These are phyloP conservation scores for Steinernema hermaphroditum DNA, from an alignment of 2,888 invertebrate genomes.

Conservation along the genomic window DNA sequence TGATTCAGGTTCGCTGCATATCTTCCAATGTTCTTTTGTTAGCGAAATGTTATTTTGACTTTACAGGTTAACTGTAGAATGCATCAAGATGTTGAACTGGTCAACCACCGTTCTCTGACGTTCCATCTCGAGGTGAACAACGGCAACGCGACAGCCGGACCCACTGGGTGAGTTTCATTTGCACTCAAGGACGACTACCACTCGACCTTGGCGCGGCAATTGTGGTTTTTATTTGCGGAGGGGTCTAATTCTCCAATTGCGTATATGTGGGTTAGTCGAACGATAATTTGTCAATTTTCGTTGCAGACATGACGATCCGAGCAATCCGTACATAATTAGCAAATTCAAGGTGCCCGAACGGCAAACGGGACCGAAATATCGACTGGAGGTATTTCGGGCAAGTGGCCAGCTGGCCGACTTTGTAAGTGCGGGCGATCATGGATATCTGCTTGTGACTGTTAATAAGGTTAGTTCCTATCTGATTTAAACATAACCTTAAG, in stretches of 20 bases:
- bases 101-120: constrained; percentile 20
- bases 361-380: constrained; percentile 34
- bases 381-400: constrained; percentile 40
- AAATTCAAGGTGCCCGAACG: neutral
- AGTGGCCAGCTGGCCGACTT: constrained; percentile 37
- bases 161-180: constrained; percentile 19
- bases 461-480: constrained; percentile 12
- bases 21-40: no score
- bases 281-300: constrained; percentile 25
- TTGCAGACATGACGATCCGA: constrained; percentile 23
- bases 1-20: constrained; percentile 46
- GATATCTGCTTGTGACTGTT: constrained; percentile 38
- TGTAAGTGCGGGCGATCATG: constrained; percentile 40
- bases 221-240: constrained; percentile 24
- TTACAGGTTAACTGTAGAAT: constrained; percentile 42
- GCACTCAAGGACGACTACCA: neutral
- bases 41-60: constrained; percentile 12
- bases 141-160: constrained; percentile 9
- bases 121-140: constrained; percentile 25
- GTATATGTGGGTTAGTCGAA: constrained; percentile 31
- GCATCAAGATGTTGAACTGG: constrained; percentile 31
- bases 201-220: constrained; percentile 18
- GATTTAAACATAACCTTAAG: no score
- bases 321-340: constrained; percentile 26
- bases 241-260: constrained; percentile 27